Base-by-base conservation (phyloP, 1,140 invertebrate species). In the Solenopsis fugax region DNA sequence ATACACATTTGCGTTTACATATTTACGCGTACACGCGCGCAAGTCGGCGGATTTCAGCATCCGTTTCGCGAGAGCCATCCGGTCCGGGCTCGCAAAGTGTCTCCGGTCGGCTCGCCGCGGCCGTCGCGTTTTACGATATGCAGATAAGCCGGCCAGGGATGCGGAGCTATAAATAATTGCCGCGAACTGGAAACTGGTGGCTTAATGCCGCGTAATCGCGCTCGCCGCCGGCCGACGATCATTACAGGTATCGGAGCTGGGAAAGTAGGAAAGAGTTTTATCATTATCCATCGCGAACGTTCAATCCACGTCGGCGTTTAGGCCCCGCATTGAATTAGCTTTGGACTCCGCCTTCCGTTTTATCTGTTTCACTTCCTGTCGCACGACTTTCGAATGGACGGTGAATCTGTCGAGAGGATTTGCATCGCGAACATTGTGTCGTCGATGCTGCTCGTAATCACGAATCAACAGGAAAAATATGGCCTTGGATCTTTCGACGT, bases 111-210 rank as follows among this genome's bases (percentile, higher is more conserved):
- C 12, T 77, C 45, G 75, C 56, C 41, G 41, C 48, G 48, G 48
- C 56, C 41, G 41, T 64, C 29, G 48, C 78, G 12, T 72, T 81
- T 81, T 81, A 81, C 37, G 78, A 81, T 81, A 81, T 81, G 78
- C 78, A 81, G 65, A 81, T 81, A 81, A 81, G 65, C 78, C 50
- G 37, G 16, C 50, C 10, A 21, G 65, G 34, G 78, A 81, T 81
- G 78, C 78, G 65, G 78, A 65, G 24, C 65, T 81, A 81, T 81
- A 81, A 81, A 81, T 81, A 81, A 81, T 81, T 81, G 78, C 64
- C 34, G 50, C 65, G 21, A 81, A 81, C 78, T 81, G 65, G 78
- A 81, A 81, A 81, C 78, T 69, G 65, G 78, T 72, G 78, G 78
- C 78, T 81, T 81, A 81, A 81, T 81, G 52, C 37, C 50, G 65